Evolutionary conservation across 1,140 invertebrate species (phyloP).

Genomic region (Heterodera schachtii): DNA sequence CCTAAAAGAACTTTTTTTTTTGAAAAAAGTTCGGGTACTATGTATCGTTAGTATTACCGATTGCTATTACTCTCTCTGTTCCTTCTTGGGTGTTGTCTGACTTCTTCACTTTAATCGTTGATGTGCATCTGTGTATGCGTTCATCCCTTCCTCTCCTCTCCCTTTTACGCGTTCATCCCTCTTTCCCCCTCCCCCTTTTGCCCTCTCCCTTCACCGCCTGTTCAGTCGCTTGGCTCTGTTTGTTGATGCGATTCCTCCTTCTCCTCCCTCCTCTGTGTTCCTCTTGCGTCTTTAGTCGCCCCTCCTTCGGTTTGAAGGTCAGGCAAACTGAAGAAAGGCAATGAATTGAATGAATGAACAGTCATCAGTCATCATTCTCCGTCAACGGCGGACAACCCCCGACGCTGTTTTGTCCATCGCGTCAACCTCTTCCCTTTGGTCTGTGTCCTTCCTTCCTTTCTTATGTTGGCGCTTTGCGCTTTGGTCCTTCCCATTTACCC

Average conservation of each 20-base stretch:
- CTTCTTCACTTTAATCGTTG: background rate
- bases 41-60: too few relatives aligned
- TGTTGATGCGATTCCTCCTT: background rate
- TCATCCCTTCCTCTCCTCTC: background rate
- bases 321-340: slow-evolving; percentile 7
- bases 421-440: background rate
- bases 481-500: slow-evolving; percentile 9
- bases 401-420: slow-evolving; percentile 23
- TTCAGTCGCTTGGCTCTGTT: too few relatives aligned
- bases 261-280: background rate
- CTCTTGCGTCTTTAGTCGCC: background rate
- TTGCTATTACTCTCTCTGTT: background rate
- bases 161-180: background rate
- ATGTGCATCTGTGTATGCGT: background rate
- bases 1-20: too few relatives aligned
- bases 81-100: background rate
- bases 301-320: slow-evolving; percentile 28
- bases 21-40: too few relatives aligned
- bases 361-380: background rate
- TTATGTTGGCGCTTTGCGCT: slow-evolving; percentile 15
- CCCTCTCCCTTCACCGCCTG: background rate
- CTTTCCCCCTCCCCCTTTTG: background rate
- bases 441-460: background rate
- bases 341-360: background rate
- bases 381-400: slow-evolving; percentile 6